Percentiles rank a stretch among this genome's conserved stretches.
Evolutionary conservation across 2,797 vertebrate species (phyloP).

Genomic region (Lagocephalus sceleratus): DNA sequence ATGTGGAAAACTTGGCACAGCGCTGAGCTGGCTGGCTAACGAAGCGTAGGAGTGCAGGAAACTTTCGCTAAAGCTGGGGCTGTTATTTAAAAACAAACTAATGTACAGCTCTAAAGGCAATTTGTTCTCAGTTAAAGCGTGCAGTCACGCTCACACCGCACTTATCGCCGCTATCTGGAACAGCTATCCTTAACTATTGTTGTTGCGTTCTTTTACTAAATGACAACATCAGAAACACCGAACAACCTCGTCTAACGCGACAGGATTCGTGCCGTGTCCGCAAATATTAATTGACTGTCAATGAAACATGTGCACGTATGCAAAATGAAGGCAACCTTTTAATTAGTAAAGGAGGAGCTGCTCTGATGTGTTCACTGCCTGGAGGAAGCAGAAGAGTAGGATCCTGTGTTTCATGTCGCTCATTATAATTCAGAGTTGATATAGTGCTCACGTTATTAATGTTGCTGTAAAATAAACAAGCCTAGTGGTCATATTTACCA

Average conservation of each 20-base stretch:
- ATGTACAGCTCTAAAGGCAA: too few relatives aligned
- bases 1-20: constrained; percentile 48
- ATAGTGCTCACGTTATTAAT: constrained; percentile 52
- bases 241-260: constrained; percentile 51
- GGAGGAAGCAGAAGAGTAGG: constrained; percentile 53
- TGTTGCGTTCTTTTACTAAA: too few relatives aligned
- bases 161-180: too few relatives aligned
- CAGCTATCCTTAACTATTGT: too few relatives aligned
- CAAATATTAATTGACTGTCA: constrained; percentile 58
- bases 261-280: constrained; percentile 50
- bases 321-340: constrained; percentile 59
- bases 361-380: constrained; percentile 59
- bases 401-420: constrained; percentile 42
- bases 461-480: constrained; percentile 46
- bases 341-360: constrained; percentile 61
- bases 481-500: constrained; percentile 65
- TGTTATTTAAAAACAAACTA: constrained; percentile 1
- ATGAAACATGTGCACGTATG: constrained; percentile 64
- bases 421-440: constrained; percentile 62
- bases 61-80: background rate
- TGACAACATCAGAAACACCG: background rate
- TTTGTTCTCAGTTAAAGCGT: too few relatives aligned
- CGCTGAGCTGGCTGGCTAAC: constrained; percentile 45
- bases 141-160: too few relatives aligned
- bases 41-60: constrained; percentile 42